Conservation (phyloP, 2,113 vertebrate genomes). For the Cervus canadensis region DNA sequence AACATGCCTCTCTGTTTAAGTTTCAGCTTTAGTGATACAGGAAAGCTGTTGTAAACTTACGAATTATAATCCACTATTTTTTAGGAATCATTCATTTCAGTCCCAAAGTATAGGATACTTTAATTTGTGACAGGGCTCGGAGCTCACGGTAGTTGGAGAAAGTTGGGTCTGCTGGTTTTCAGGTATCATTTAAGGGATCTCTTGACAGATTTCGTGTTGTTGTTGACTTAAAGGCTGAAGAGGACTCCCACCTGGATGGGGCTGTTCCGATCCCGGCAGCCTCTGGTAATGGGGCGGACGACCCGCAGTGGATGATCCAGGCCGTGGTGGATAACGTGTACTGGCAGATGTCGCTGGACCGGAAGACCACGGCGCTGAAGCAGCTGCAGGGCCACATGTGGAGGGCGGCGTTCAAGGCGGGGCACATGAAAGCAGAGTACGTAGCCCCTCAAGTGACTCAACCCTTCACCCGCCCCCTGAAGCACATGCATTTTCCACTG, state of each 20-base stretch:
- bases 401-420: slow-evolving; percentile 89
- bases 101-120: not conserved
- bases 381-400: slow-evolving; percentile 98
- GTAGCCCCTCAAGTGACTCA: slow-evolving; percentile 71
- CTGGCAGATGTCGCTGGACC: slow-evolving; percentile 97
- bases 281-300: slow-evolving; percentile 85
- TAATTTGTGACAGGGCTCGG: not conserved
- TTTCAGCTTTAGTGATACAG: not conserved
- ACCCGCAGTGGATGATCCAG: slow-evolving; percentile 88
- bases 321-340: slow-evolving; percentile 91
- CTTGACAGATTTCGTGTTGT: not conserved
- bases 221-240: slow-evolving; percentile 86
- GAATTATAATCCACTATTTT: not conserved
- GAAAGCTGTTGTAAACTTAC: not conserved
- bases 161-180: not conserved
- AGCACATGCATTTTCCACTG: not conserved
- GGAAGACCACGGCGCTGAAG: slow-evolving; percentile 95
- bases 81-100: not conserved
- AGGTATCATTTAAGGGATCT: not conserved
- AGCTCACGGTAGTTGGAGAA: not conserved
- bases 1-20: not conserved
- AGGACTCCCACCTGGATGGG: slow-evolving; percentile 90
- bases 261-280: slow-evolving; percentile 87
- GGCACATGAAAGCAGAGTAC: slow-evolving; percentile 95
- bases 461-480: too few species aligned